Evolutionary conservation across 1,140 invertebrate species (phyloP).

Genomic region (Macrotrachela quadricornifera): DNA sequence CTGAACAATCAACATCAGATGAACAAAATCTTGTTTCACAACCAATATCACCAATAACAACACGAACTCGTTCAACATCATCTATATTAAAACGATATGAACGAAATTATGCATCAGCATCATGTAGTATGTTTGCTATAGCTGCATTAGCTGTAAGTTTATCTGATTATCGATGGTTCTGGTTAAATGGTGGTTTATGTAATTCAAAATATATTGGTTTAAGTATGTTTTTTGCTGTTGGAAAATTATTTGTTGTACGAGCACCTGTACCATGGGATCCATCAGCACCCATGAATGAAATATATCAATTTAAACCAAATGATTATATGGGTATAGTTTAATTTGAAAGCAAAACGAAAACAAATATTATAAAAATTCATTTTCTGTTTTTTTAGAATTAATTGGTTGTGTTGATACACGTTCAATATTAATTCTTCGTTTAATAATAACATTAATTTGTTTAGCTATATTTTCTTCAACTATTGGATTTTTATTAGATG

Average conservation of each 20-base stretch:
- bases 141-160: constrained; percentile 1
- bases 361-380: not conserved
- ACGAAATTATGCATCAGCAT: constrained; percentile 5
- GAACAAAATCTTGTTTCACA: too few relatives aligned
- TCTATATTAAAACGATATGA: not conserved
- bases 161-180: constrained; percentile 6
- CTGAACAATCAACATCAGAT: too few relatives aligned
- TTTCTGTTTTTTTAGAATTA: not conserved
- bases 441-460: constrained; percentile 5
- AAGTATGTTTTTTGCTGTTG: constrained; percentile 7
- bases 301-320: not conserved
- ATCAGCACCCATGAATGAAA: not conserved
- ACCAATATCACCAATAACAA: too few relatives aligned
- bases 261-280: not conserved
- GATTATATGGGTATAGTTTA: not conserved
- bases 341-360: not conserved
- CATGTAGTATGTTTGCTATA: constrained; percentile 2
- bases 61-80: too few relatives aligned
- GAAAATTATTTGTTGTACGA: not conserved
- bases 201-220: constrained; percentile 8
- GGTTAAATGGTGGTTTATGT: constrained; percentile 2
- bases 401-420: constrained; percentile 1
- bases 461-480: constrained; percentile 7
- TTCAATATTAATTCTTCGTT: constrained; percentile 6
- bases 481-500: constrained; percentile 3